Base-by-base conservation (phyloP, 2,888 invertebrate species). In the Rhimphoctona megacephalus region DNA sequence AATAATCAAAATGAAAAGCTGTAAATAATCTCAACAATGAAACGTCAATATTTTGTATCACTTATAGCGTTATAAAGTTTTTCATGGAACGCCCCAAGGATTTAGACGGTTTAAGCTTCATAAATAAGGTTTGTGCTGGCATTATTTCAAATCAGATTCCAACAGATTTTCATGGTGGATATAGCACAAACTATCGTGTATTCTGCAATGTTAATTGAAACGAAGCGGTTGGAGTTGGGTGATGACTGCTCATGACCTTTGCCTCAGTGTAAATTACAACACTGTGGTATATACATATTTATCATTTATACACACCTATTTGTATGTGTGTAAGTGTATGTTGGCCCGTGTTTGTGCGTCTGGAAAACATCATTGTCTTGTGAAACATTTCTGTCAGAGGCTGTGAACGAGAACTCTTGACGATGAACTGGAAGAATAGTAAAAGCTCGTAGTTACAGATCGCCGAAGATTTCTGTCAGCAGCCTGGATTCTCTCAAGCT, bases 151-250 rank as follows among this genome's bases (percentile, higher is more conserved):
- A 46, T 46, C 11, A 46, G 14, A 46, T 46, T 4, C 14, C 46
- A 46, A 46, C 46, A 14, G 46, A 46, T 46, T 14, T 46, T 46
- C 46, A 46, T 46, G 14, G 3, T 14, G 14, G 46, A 46, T 46
- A 14, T 14, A 46, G 14, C 46, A 46, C 14, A 46, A 46, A 46
- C 46, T 46, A 46, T 46, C 14, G 46, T 46, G 46, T 14, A 46
- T 14, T 11, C 6, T 81, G 67, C 77, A 33, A 81, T 81, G 66
- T 85, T 78, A 81, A 85, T 81, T 81, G 80, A 64, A 85, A 85
- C 80, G 72, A 81, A 81, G 84, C 76, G 80, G 33, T 80, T 25
- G 64, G 66, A n/a, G 52, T 72, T 61, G 80, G 57, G 61, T 46
- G 70, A 81, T 52, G 76, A 76, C 61, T 70, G 66, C 66, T 67